phyloP scores from a whole-genome alignment of 2,797 vertebrate genomes.

The Eleutherodactylus coqui region DNA sequence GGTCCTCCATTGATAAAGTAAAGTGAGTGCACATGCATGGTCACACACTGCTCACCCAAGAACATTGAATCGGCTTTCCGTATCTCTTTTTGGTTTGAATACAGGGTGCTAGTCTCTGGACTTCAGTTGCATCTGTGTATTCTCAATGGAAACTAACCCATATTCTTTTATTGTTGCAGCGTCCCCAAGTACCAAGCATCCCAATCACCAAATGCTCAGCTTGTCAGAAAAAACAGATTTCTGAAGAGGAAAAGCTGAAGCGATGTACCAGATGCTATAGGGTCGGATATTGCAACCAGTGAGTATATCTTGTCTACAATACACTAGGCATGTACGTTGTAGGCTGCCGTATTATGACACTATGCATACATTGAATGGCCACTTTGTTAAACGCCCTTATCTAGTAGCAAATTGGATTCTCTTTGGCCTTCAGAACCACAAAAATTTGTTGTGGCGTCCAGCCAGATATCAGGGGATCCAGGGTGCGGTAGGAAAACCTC shows the following conservation, averaged over 20 bases:
- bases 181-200: slow-evolving; percentile 90
- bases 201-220: slow-evolving; percentile 92
- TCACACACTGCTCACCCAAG: neutral
- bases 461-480: too few species aligned
- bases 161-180: slow-evolving; percentile 73
- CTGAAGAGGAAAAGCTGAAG: slow-evolving; percentile 93
- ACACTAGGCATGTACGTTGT: neutral
- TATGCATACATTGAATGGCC: too few species aligned
- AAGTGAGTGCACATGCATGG: neutral
- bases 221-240: slow-evolving; percentile 90
- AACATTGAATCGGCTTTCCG: neutral
- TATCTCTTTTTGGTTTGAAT: too few species aligned
- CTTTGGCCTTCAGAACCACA: too few species aligned
- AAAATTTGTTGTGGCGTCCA: too few species aligned
- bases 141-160: neutral
- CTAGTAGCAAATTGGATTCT: too few species aligned
- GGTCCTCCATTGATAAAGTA: neutral
- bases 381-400: too few species aligned
- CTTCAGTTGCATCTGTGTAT: neutral
- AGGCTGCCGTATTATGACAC: neutral
- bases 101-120: too few species aligned
- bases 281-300: slow-evolving; percentile 98
- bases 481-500: too few species aligned
- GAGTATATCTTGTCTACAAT: slow-evolving; percentile 70
- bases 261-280: slow-evolving; percentile 97